Base-by-base conservation (phyloP, 2,797 vertebrate genomes). In the Erpetoichthys calabaricus region DNA sequence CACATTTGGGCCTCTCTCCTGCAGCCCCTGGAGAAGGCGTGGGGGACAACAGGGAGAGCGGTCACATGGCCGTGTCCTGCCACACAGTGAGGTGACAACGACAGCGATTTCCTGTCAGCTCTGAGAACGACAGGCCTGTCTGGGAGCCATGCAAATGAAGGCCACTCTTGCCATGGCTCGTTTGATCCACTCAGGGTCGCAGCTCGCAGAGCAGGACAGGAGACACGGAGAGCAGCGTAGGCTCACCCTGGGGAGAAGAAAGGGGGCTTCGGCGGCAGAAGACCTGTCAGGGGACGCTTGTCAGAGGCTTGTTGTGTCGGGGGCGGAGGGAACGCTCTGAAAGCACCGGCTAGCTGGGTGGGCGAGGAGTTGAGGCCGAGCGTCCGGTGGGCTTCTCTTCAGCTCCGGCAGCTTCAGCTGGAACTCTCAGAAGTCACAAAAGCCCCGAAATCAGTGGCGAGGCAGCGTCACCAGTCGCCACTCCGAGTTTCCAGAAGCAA, bases 81-180 rank as follows among this genome's bases (percentile, higher is more conserved):
- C 80, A 80, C 80, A 84, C 81, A 80, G 75, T 83, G 79, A 87
- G 82, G 82, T 85, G 83, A 87, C 82, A 86, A 84, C 82, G 81
- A 83, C 81, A 82, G 82, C 82, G 83, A 85, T 84, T 84, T 87
- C 82, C 83, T 86, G 81, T 84, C 81, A 82, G 82, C 75, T 80
- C 77, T 79, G 80, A 84, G 76, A 75, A 82, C 64, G 77, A 80
- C 82, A 80, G 73, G 78, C 75, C 81, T 84, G 83, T 85, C 84
- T 83, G 84, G 82, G 83, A 84, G 80, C 67, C 80, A 85, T 85
- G 84, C 84, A 85, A 86, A 86, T 86, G 83, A 86, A 82, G 81
- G 74, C 70, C 80, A 80, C 76, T 83, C 81, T 83, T 78, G 82
- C 74, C 75, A 80, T 54, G 68, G 76, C 75, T 76, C 78, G 80